A percentile compares a stretch with the other conserved stretches of the same genome.
Conservation (phyloP, 2,797 vertebrate species). For the Lepilemur ruficaudatus region DNA sequence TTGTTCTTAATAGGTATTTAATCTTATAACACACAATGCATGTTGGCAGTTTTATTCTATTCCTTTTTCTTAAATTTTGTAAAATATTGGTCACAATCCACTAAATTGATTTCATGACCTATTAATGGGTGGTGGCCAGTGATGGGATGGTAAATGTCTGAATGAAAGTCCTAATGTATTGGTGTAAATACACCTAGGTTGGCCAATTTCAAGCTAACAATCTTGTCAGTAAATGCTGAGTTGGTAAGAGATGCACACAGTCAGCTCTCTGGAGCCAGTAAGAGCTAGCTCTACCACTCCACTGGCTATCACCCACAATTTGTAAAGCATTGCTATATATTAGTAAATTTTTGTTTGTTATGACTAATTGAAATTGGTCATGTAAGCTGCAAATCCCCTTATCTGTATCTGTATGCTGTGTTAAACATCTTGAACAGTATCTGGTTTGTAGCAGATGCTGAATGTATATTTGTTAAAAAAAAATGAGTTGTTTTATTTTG, state of each 20-base stretch:
- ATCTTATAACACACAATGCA: neutral
- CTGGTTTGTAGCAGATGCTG: neutral
- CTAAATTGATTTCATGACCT: neutral
- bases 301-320: neutral
- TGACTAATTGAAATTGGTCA: neutral
- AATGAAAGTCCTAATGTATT: neutral
- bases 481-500: constrained; percentile 3
- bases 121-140: neutral
- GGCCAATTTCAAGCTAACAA: neutral
- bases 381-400: neutral
- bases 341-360: neutral
- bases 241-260: neutral
- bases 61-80: constrained; percentile 26
- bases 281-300: neutral
- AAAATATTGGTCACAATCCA: neutral
- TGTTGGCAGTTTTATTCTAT: neutral
- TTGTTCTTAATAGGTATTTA: neutral
- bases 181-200: neutral
- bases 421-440: neutral
- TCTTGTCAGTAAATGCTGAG: neutral
- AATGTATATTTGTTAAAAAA: constrained; percentile 4
- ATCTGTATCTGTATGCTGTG: neutral
- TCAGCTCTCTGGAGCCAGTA: neutral
- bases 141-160: neutral
- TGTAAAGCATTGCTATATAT: neutral